Conservation (phyloP, 2,888 invertebrate genomes). For the Dynastes hyllus region DNA sequence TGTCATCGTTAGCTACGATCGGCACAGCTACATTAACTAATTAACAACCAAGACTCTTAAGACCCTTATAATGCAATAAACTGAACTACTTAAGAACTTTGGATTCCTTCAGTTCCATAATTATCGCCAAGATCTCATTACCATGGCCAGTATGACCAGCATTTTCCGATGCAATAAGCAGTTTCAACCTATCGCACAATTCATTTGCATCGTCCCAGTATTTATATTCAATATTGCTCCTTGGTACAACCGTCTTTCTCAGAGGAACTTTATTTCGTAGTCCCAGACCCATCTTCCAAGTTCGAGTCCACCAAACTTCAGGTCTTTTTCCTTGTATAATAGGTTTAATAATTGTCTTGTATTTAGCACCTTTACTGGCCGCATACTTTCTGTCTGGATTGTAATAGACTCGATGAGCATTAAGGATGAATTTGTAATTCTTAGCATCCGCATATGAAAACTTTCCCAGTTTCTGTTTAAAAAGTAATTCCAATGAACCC, state of each 20-base stretch:
- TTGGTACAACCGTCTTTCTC: too few relatives aligned
- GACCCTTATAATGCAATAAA: neutral
- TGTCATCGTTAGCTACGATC: neutral
- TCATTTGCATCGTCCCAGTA: too few relatives aligned
- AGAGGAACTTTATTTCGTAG: too few relatives aligned
- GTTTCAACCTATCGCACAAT: too few relatives aligned
- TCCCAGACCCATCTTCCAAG: too few relatives aligned
- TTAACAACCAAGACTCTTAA: too few relatives aligned
- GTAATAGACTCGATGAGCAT: neutral
- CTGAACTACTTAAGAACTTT: conserved; percentile 48
- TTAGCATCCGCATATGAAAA: too few relatives aligned
- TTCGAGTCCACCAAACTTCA: conserved; percentile 10
- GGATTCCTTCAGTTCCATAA: conserved; percentile 60
- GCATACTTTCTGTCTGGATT: neutral
- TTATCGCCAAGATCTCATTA: conserved; percentile 66
- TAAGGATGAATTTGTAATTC: too few relatives aligned
- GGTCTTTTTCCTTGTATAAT: conserved; percentile 35
- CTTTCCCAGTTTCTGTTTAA: too few relatives aligned
- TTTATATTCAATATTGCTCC: too few relatives aligned
- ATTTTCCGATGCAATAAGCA: conserved; percentile 61
- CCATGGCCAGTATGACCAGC: conserved; percentile 61
- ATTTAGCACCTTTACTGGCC: neutral
- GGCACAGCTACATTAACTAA: too few relatives aligned
- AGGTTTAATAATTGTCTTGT: conserved; percentile 1
- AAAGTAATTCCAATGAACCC: too few relatives aligned